Base-by-base conservation (phyloP, 2,888 invertebrate genomes). In the Falcaria lacertinaria region DNA sequence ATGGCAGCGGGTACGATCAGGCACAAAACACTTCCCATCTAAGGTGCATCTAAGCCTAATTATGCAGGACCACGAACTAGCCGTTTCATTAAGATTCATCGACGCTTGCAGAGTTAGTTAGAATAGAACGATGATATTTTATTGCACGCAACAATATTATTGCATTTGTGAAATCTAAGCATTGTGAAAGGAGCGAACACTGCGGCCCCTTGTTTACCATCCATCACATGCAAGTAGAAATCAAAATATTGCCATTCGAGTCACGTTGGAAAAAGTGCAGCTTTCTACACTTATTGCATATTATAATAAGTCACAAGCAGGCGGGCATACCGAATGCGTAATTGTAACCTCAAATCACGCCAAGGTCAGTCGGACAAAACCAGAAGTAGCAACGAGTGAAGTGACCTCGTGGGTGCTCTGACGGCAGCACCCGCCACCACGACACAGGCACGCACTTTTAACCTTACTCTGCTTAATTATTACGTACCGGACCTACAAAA, bases 331-430 rank as follows among this genome's bases (percentile, higher is more conserved):
- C 57, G 70, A 77, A 79, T 78, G 68, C 73, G 71, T 76, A 79
- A 78, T 76, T 72, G 72, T 73, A 78, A 80, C 76, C 79, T 77
- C 73, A 78, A 75, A 78, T 64, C 61, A 62, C 72, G 65, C 60
- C 78, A 84, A 84, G 81, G 82, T 82, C 74, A 79, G 62, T 69
- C 63, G 65, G 70, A 54, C 72, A 72, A 74, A 80, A 84, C 80
- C 74, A 80, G 80, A 82, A 84, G 72, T 73, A 66, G 60, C 71
- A 71, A 74, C 66, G 78, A 77, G 73, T 78, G 65, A 73, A 65
- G 50, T 77, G 82, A 76, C 82, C 85, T 82, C 71, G 78, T 54
- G 51, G 48, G 19, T 15, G 17, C 8, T 17, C 34, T 25, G 28
- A 28, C 50, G 41, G 44, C 52, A 48, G 43, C 41, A 47, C 47